Base-by-base conservation (phyloP, 2,888 invertebrate genomes). In the Habrosyne pyritoides region DNA sequence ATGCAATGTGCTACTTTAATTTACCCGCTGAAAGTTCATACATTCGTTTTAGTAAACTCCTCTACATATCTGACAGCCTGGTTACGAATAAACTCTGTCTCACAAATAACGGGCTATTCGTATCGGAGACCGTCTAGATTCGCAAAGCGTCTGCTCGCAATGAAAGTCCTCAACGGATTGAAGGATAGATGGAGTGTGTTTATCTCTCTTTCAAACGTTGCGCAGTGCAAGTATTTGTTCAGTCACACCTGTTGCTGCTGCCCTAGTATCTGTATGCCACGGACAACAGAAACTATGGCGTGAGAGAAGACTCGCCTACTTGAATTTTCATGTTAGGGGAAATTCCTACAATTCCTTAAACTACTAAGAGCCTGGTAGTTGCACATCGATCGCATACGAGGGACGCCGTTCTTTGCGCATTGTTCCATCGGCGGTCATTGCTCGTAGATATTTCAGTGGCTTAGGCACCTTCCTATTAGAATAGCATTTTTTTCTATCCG, bases 331-430 rank as follows among this genome's bases (percentile, higher is more conserved):
- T 59, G 60, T 59, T 54, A 55, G 55, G 26, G 49, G 61, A 64
- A 69, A 77, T 78, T 75, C 69, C 57, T 61, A 48, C 46, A 53
- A 53, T 59, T 52, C 69, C 69, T 65, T 68, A 61, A 2, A 53
- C 49, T 70, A 69, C 79, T 89, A 79, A 30, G 66, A 53, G 56
- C 88, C 87, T 87, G 67, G 88, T 90, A 75, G 52, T 58, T 69
- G 63, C 75, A 83, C 81, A 81, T 82, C 75, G 76, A 64, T 73
- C 66, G 76, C 87, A 86, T 86, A 84, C 83, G 71, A 85, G 83
- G 83, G 83, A 85, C 81, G 83, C 78, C 73, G 78, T 81, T 79
- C 74, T 47, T 24, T 21, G n/a, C 24, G 22, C 21, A 47, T 47
- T 22, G 47, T 21, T n/a, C 47, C 22, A 22, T 47, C 12, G 33